These are phyloP conservation scores for Taphrorychus bicolor DNA, from an alignment of 2,888 invertebrate species.

Conservation along the genomic window DNA sequence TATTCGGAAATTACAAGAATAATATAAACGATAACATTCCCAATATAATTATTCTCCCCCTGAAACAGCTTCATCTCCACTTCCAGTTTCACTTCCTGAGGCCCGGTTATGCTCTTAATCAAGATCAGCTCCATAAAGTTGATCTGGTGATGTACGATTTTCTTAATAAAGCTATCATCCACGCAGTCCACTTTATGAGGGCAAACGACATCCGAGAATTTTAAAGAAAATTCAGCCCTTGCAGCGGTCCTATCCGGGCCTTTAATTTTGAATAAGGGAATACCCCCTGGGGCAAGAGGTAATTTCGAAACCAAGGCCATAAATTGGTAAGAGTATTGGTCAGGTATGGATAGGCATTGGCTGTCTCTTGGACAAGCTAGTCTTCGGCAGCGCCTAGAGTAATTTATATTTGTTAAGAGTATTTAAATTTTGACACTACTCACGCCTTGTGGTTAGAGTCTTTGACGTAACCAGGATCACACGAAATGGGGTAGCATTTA, in stretches of 20 bases:
- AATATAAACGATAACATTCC: constrained; percentile 85
- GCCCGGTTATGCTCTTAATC: constrained; percentile 77
- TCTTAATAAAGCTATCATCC: constrained; percentile 57
- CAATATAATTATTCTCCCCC: constrained; percentile 71
- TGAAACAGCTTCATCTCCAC: constrained; percentile 85
- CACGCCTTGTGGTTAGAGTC: constrained; percentile 84
- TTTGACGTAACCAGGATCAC: constrained; percentile 83
- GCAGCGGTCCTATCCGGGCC: constrained; percentile 78
- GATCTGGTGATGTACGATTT: constrained; percentile 56
- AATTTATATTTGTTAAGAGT: too few species aligned
- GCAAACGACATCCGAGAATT: constrained; percentile 70
- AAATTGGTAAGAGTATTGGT: constrained; percentile 91
- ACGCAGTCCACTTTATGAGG: constrained; percentile 64
- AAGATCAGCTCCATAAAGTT: constrained; percentile 82
- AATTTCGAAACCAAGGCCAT: constrained; percentile 89
- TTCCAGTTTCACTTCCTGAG: constrained; percentile 89
- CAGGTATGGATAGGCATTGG: constrained; percentile 79
- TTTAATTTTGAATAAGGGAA: constrained; percentile 87
- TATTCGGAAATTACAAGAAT: constrained; percentile 68
- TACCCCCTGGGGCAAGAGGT: constrained; percentile 66
- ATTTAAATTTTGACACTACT: constrained; percentile 57
- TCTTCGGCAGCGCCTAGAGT: constrained; percentile 73
- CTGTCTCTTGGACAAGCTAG: constrained; percentile 76
- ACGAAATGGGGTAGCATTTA: constrained; percentile 85
- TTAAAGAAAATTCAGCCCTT: constrained; percentile 77